These are phyloP conservation scores for Toxotes lorentzi DNA, from an alignment of 2,797 vertebrate genomes.

Conservation along the genomic window DNA sequence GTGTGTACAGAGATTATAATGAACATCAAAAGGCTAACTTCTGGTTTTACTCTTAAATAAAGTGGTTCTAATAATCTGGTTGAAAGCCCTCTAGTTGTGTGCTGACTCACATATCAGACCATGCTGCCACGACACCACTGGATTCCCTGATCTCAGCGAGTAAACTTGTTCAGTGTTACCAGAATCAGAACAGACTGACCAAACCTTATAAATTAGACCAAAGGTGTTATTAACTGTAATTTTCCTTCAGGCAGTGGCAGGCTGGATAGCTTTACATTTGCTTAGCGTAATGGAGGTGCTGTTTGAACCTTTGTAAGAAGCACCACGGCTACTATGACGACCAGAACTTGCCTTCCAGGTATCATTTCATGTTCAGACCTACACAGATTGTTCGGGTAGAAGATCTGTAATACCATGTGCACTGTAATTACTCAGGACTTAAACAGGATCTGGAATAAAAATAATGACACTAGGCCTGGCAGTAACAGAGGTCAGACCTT, in stretches of 20 bases:
- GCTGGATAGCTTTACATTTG: no score
- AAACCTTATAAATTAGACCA: not conserved
- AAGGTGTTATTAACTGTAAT: not conserved
- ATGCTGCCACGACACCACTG: not conserved
- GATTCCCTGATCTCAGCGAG: not conserved
- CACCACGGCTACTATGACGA: not conserved
- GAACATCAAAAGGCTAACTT: not conserved
- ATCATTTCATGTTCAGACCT: not conserved
- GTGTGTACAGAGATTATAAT: no score
- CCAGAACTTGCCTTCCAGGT: not conserved
- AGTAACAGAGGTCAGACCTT: no score
- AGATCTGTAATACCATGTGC: not conserved
- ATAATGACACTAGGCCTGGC: no score
- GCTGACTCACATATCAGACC: not conserved
- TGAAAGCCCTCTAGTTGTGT: not conserved
- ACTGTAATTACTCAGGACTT: not conserved
- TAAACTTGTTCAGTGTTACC: not conserved
- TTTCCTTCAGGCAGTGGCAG: not conserved
- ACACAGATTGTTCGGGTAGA: not conserved
- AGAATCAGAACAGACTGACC: not conserved
- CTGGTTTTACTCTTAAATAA: not conserved
- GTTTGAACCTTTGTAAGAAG: not conserved
- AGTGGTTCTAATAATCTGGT: not conserved
- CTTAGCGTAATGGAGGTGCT: no score
- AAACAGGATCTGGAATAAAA: no score